Evolutionary conservation across 2,113 vertebrate species (phyloP).

Genomic region (Andinoacara biseriatus): DNA sequence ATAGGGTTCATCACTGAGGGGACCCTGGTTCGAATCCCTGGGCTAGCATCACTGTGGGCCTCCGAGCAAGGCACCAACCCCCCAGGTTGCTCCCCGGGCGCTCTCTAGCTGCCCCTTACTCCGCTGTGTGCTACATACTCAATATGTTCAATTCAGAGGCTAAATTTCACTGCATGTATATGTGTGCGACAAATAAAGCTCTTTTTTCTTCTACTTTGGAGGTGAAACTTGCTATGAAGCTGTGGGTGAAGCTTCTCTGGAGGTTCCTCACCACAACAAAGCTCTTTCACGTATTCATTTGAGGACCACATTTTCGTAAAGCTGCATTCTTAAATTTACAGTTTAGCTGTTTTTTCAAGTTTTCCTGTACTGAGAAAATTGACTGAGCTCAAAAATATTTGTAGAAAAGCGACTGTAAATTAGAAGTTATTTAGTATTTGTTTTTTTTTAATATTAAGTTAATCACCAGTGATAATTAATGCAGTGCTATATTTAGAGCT

Average conservation of each 20-base stretch:
- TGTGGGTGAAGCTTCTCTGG: background rate
- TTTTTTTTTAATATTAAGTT: background rate
- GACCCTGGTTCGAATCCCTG: too few relatives aligned
- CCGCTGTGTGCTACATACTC: too few relatives aligned
- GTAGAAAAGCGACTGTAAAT: background rate
- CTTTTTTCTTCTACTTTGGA: background rate
- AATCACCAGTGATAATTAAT: background rate
- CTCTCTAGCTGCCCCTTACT: too few relatives aligned
- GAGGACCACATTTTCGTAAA: background rate
- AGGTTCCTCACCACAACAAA: background rate
- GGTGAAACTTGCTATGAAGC: accelerated
- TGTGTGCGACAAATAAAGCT: too few relatives aligned
- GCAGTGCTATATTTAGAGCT: background rate
- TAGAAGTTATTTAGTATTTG: background rate
- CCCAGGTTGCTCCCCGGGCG: too few relatives aligned
- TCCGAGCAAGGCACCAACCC: too few relatives aligned
- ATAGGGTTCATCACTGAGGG: too few relatives aligned
- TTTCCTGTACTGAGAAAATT: background rate
- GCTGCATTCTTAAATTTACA: background rate
- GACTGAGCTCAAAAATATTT: background rate
- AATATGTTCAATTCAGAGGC: too few relatives aligned
- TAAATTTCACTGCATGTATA: too few relatives aligned
- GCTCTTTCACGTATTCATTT: accelerated
- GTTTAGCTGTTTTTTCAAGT: background rate
- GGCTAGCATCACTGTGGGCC: too few relatives aligned